Percentiles rank a stretch among this genome's conserved stretches.
These are phyloP conservation scores for Triops cancriformis DNA, from an alignment of 1,140 invertebrate species.

Conservation along the genomic window DNA sequence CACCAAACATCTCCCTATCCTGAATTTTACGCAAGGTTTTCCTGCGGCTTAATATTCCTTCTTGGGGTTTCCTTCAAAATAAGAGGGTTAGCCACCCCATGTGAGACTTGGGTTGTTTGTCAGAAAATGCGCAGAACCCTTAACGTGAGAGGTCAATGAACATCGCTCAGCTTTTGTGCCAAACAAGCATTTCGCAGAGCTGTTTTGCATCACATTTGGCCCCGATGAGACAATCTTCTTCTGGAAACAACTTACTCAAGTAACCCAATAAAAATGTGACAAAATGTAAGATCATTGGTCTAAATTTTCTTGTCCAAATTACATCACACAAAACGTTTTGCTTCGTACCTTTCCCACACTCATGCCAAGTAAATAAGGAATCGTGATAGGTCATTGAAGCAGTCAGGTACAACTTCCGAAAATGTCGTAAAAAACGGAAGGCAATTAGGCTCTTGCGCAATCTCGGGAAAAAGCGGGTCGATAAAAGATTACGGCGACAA, in stretches of 20 bases:
- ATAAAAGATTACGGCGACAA: not conserved
- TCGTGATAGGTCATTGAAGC: not conserved
- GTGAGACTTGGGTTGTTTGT: not conserved
- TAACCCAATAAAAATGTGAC: not conserved
- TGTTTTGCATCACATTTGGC: not conserved
- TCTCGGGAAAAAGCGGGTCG: not conserved
- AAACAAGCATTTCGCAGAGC: not conserved
- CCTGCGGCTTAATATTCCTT: not conserved
- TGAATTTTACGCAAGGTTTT: too few species aligned
- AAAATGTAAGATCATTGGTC: not conserved
- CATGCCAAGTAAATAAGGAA: not conserved
- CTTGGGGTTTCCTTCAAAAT: not conserved
- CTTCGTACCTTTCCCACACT: not conserved
- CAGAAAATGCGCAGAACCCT: not conserved
- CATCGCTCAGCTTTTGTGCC: not conserved
- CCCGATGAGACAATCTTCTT: not conserved
- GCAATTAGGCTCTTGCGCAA: not conserved
- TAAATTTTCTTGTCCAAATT: not conserved
- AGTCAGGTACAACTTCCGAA: not conserved
- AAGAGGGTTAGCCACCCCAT: not conserved
- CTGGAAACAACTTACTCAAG: too few species aligned
- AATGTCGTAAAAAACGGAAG: not conserved
- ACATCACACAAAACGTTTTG: not conserved
- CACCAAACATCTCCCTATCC: too few species aligned
- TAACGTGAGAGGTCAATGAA: not conserved